Conservation (phyloP, 2,888 invertebrate species). For the Agonopterix subpropinquella region DNA sequence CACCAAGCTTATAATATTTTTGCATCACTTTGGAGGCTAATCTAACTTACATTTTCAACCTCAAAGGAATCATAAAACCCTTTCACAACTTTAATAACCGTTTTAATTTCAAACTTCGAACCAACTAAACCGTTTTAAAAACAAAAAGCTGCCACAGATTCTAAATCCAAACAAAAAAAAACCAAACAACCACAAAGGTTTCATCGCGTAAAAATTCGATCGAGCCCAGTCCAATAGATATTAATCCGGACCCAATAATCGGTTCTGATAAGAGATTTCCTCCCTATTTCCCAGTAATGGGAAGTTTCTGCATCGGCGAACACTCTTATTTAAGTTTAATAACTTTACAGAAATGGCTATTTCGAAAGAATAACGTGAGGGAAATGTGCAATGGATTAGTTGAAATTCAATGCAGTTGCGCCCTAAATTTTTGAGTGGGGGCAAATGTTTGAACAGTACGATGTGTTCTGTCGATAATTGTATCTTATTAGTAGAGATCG, state of each 20-base stretch:
- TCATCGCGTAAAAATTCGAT: conserved; percentile 45
- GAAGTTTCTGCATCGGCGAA: conserved; percentile 61
- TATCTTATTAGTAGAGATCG: no score
- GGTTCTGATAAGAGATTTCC: conserved; percentile 65
- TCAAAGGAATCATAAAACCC: no score
- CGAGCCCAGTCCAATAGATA: conserved; percentile 47
- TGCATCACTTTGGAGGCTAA: no score
- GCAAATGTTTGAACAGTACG: no score
- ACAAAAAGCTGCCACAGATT: neutral
- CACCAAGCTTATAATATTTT: no score
- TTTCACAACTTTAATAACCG: no score
- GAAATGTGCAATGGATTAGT: conserved; percentile 4
- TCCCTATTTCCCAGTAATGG: conserved; percentile 60
- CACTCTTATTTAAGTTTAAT: conserved; percentile 62
- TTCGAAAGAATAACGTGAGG: conserved; percentile 1
- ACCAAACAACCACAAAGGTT: conserved; percentile 31
- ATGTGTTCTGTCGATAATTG: neutral
- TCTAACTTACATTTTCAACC: no score
- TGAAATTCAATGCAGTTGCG: neutral
- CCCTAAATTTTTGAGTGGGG: no score
- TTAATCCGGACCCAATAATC: conserved; percentile 60
- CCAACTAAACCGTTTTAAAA: neutral
- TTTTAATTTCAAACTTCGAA: no score
- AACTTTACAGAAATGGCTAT: conserved; percentile 17
- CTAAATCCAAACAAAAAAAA: conserved; percentile 11